A percentile compares a stretch with the other conserved stretches of the same genome.
These are phyloP conservation scores for Rhabdornis inornatus DNA, from an alignment of 2,113 vertebrate genomes.

Conservation along the genomic window DNA sequence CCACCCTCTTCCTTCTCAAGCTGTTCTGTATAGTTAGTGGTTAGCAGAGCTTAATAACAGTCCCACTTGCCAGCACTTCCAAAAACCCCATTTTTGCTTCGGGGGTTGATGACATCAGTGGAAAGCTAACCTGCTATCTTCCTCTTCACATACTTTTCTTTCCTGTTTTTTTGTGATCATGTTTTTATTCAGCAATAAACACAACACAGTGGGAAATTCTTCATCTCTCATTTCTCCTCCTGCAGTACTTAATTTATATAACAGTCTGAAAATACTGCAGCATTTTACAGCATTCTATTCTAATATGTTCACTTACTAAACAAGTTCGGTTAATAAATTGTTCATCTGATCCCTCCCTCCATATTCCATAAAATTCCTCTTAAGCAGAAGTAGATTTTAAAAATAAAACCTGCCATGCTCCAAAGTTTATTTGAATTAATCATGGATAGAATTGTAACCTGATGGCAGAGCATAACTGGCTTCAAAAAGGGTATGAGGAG, in stretches of 20 bases:
- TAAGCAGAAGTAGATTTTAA: background rate
- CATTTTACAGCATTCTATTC: background rate
- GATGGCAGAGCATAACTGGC: background rate
- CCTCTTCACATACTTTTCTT: background rate
- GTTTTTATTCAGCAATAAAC: background rate
- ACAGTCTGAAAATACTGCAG: background rate
- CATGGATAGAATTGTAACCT: background rate
- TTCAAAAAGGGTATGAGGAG: background rate
- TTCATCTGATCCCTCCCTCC: background rate
- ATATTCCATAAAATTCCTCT: background rate
- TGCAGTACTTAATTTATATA: background rate
- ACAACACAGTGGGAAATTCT: background rate
- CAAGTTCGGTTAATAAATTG: background rate
- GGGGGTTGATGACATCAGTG: background rate
- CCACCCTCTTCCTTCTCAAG: background rate
- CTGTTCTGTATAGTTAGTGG: background rate
- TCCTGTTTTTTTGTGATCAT: background rate
- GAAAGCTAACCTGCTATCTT: background rate
- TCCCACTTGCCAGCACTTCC: background rate
- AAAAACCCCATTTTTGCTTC: background rate
- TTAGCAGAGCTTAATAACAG: background rate
- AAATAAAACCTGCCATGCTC: background rate
- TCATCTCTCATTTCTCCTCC: background rate
- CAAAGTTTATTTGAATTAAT: constrained; percentile 16
- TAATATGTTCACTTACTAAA: background rate